Base-by-base conservation (phyloP, 2,797 vertebrate genomes). In the Pseudomugil tenellus region DNA sequence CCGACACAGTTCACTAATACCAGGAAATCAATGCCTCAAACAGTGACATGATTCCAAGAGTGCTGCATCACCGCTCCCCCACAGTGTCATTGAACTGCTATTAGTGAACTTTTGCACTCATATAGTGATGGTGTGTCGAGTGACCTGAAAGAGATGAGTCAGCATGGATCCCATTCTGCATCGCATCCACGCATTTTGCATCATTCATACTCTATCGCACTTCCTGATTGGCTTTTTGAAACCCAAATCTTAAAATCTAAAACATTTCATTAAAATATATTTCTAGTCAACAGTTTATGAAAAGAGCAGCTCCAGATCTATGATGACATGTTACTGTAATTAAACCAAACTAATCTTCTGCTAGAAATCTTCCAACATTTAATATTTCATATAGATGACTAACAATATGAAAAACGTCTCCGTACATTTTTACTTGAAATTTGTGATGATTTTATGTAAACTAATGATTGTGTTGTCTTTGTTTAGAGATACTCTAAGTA, bases 91-190 rank as follows among this genome's bases (percentile, higher is more conserved):
- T 72, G 32, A 37, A 66, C 77, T 79, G 82, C 73, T 74, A 74
- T 90, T 91, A 87, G 77, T 75, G 77, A 89, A 76, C 76, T 34
- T 59, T 29, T 39, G 5, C 21, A 9, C 16, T 70, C 34, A 25
- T 32, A 13, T 49, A 55, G 12, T 55, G 57, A 54, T 6, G 1
- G 49, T 10, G 51, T 49, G 77, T 91, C 37, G 74, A 72, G 77
- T 57, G 73, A 84, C 79, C 78, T 52, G 72, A 72, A 53, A 74
- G 75, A 77, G 74, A 53, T 14, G 84, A 78, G 87, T 87, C 74
- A 25, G 71, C 89, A 92, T 91, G 90, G 87, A 92, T 93, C 85
- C 82, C 72, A 67, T 71, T 74, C 74, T 46, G 67, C 81, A 74
- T 77, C 62, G 75, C 88, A 87, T 78, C 76, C 89, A 90, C 77